Evolutionary conservation across 2,797 vertebrate genomes (phyloP), one percentile per base, ranked within the genome.

Genomic region (Ptychadena robeensis): DNA sequence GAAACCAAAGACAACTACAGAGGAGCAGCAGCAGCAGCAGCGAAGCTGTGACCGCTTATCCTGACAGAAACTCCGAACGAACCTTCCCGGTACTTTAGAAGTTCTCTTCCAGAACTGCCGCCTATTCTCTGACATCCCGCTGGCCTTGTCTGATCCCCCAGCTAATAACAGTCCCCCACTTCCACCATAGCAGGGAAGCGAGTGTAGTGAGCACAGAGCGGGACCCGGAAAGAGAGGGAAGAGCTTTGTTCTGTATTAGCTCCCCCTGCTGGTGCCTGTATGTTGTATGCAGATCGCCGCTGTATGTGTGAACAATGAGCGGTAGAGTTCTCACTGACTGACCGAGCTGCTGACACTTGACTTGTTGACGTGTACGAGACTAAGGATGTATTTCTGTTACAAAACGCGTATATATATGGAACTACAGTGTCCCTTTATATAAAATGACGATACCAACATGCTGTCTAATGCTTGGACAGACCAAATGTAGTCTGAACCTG

Each of bases 91-190:
- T 92, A 96, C 94, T 93, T 94, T 94, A 34, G 94, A 88, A 91
- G 92, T 98, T 91, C 94, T 94, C 93, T 95, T 98, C 97, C 97
- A 98, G 88, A 99, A 99, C 92, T 98, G 92, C 89, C 95, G 94
- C 90, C 92, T 94, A 92, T 95, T 96, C 79, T 99, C 97, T 88
- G 96, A 79, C 83, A 85, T 85, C 66, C 37, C 74, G 44, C 10
- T 15, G 63, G 76, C 76, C 65, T 53, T 57, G 44, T 34, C 65
- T 57, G 40, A 18, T 59, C 15, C 76, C 10, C 40, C 65, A 27
- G 30, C 27, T 68, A 68, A 18, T 32, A 68, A 69, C 44, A 53
- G 44, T 69, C 44, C 27, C 34, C 64, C 65, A 66, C 65, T 57
- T 68, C 74, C 76, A 57, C 65, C 76, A 68, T 61, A 25, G 27